These are phyloP conservation scores for Eupristina koningsbergeri DNA, from an alignment of 1,140 invertebrate genomes.

Conservation along the genomic window DNA sequence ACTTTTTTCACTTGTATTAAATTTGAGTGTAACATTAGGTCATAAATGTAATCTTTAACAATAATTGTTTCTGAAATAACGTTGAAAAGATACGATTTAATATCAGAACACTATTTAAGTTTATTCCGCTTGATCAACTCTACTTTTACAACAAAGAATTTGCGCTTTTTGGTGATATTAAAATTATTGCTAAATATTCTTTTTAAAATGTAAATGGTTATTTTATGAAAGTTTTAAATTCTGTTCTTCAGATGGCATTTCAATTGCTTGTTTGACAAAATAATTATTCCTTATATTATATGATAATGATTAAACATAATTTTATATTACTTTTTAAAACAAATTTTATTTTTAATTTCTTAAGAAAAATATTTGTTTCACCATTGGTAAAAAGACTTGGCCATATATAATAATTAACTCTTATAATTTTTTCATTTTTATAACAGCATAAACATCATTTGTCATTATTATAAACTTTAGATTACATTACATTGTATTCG, in stretches of 20 bases:
- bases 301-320: neutral
- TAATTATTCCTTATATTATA: neutral
- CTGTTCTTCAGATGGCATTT: neutral
- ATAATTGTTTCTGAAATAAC: slow-evolving; percentile 49
- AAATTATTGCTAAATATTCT: slow-evolving; percentile 7
- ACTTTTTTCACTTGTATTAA: no score
- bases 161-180: neutral
- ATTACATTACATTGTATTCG: neutral
- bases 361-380: neutral
- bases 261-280: neutral
- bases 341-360: neutral
- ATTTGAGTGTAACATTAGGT: no score
- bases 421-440: neutral
- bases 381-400: neutral
- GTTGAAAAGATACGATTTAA: neutral
- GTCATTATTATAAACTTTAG: neutral
- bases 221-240: neutral
- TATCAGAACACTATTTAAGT: slow-evolving; percentile 8
- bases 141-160: neutral
- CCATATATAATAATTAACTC: neutral
- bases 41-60: slow-evolving; percentile 45
- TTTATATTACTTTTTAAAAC: neutral
- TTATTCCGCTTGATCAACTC: neutral
- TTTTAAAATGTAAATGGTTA: neutral
- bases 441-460: neutral